Evolutionary conservation across 1,140 invertebrate species (phyloP).

Genomic region (Drosophila persimilis): DNA sequence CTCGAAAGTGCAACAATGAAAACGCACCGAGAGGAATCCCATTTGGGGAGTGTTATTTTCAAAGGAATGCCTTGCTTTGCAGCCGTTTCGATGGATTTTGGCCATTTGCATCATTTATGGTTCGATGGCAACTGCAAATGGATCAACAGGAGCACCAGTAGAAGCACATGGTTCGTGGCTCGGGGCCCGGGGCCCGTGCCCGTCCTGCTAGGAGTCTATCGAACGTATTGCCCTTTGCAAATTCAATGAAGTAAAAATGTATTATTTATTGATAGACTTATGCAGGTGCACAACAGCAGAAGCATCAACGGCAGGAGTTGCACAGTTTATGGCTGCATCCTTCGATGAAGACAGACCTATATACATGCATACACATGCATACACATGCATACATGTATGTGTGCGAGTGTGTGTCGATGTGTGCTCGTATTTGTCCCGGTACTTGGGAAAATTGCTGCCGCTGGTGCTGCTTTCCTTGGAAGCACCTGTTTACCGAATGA

Average conservation of each 20-base stretch:
- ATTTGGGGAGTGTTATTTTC: conserved; percentile 35
- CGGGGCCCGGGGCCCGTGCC: not conserved
- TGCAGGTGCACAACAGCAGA: conserved; percentile 20
- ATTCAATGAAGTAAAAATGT: conserved; percentile 71
- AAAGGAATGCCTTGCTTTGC: conserved; percentile 9
- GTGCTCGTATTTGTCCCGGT: conserved; percentile 13
- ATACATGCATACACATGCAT: not conserved
- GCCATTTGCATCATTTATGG: conserved; percentile 52
- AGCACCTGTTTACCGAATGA: conserved; percentile 58
- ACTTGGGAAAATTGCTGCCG: conserved; percentile 48
- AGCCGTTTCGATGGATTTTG: conserved; percentile 31
- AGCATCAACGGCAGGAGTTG: conserved; percentile 19
- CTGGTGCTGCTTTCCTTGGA: conserved; percentile 20
- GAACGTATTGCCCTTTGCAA: conserved; percentile 62
- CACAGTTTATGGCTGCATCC: conserved; percentile 11
- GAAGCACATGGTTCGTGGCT: not conserved
- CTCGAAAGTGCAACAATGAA: conserved; percentile 3
- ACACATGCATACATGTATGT: not conserved
- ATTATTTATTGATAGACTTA: conserved; percentile 78
- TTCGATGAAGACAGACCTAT: not conserved
- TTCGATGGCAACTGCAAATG: conserved; percentile 43
- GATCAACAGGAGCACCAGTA: conserved; percentile 5
- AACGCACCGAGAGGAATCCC: conserved; percentile 22
- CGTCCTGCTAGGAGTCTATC: conserved; percentile 41
- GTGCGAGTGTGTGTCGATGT: not conserved